phyloP scores from a whole-genome alignment of 2,113 vertebrate genomes.

The Clupea harengus region DNA sequence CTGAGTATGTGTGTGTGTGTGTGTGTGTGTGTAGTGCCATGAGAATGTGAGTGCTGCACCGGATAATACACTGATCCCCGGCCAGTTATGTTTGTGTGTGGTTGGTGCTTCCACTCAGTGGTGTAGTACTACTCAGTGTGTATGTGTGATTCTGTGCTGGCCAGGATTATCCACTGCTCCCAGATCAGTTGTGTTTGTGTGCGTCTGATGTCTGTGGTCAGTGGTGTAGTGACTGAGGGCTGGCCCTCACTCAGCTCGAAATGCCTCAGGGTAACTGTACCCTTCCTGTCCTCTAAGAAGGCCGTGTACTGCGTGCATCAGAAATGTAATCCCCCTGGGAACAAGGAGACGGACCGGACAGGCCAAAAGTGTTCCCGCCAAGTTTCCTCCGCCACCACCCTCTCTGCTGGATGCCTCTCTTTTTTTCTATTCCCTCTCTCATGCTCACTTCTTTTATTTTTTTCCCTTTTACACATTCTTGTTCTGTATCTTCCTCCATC shows the following conservation, averaged over 20 bases:
- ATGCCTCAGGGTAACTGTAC: neutral
- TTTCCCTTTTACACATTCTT: neutral
- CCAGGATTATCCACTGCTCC: neutral
- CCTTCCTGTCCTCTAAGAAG: conserved; percentile 12
- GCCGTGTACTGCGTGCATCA: conserved; percentile 29
- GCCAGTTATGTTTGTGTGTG: neutral
- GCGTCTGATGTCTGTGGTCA: neutral
- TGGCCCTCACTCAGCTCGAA: neutral
- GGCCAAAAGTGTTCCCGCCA: conserved; percentile 31
- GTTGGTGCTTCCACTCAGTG: neutral
- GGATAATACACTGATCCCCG: no score
- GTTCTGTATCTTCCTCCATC: neutral
- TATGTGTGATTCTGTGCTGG: neutral
- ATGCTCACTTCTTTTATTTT: neutral
- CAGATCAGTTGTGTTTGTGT: neutral
- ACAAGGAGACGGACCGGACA: neutral
- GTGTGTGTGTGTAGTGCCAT: neutral
- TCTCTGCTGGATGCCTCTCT: neutral
- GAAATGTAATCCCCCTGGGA: conserved; percentile 51
- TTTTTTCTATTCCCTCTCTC: neutral
- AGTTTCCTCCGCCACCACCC: conserved; percentile 29
- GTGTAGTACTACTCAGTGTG: neutral
- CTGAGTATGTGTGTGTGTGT: neutral
- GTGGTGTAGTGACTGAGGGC: neutral
- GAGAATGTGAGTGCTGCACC: neutral